Conservation (phyloP, 1,140 invertebrate genomes). For the Cephus cinctus region DNA sequence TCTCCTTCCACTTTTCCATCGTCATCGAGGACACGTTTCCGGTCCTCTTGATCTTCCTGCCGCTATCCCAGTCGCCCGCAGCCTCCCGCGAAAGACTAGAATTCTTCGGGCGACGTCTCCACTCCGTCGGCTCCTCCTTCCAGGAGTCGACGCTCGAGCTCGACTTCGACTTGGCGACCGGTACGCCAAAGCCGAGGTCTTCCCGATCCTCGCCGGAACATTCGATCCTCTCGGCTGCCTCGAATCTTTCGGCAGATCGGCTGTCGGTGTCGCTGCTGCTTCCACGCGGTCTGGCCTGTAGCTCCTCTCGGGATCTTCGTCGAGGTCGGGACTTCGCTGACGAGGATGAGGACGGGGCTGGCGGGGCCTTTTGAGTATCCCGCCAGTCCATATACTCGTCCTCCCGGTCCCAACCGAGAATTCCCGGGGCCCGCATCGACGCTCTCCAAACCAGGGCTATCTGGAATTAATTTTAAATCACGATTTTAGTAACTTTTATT, state of each 20-base stretch:
- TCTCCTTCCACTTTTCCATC: conserved; percentile 34
- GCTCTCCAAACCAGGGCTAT: conserved; percentile 53
- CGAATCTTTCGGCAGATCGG: conserved; percentile 38
- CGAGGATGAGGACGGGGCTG: conserved; percentile 12
- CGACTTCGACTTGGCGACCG: conserved; percentile 41
- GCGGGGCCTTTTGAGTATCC: conserved; percentile 29
- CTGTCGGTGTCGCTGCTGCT: conserved; percentile 26
- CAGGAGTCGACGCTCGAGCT: conserved; percentile 42
- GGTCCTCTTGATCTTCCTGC: conserved; percentile 23
- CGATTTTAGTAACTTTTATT: too few species aligned
- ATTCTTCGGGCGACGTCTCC: conserved; percentile 30
- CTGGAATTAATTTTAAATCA: conserved; percentile 26
- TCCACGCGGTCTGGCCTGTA: conserved; percentile 27
- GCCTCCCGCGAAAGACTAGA: conserved; percentile 28
- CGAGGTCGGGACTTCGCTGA: conserved; percentile 25
- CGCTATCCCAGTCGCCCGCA: conserved; percentile 2
- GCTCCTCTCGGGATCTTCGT: conserved; percentile 39
- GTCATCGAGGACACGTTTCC: conserved; percentile 26
- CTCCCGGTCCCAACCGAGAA: conserved; percentile 52
- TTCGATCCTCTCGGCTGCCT: conserved; percentile 5
- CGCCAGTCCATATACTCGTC: conserved; percentile 55
- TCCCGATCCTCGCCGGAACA: background rate
- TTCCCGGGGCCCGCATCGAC: conserved; percentile 52
- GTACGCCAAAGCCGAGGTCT: conserved; percentile 9
- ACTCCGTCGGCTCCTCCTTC: conserved; percentile 29